A percentile compares a stretch with the other conserved stretches of the same genome.
phyloP scores from a whole-genome alignment of 2,113 vertebrate species.

The Ceyx cyanopectus region DNA sequence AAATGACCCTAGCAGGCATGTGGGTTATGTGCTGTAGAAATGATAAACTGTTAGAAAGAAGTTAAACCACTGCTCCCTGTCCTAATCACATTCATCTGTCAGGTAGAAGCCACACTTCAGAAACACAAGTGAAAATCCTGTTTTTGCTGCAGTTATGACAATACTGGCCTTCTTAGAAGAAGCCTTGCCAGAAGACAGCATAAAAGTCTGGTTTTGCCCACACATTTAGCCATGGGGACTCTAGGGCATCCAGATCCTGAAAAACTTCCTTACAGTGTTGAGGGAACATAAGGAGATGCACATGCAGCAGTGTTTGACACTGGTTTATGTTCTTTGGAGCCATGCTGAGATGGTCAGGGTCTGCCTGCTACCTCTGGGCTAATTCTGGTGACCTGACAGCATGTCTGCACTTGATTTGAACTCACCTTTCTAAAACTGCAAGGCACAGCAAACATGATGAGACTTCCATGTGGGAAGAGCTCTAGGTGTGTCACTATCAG shows the following conservation, averaged over 20 bases:
- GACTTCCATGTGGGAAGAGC: background rate
- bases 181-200: background rate
- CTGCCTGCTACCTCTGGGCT: background rate
- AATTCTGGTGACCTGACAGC: background rate
- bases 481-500: background rate
- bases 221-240: background rate
- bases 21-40: background rate
- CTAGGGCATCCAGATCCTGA: background rate
- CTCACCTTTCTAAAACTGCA: background rate
- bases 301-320: background rate
- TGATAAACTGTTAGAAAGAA: background rate
- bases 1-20: background rate
- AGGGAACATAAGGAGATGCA: background rate
- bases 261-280: background rate
- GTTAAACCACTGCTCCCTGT: background rate
- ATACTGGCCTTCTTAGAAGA: background rate
- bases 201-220: background rate
- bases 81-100: background rate
- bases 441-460: background rate
- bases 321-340: background rate
- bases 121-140: background rate
- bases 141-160: background rate
- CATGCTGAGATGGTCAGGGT: background rate
- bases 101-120: background rate
- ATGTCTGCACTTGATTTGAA: constrained; percentile 15